phyloP scores from a whole-genome alignment of 2,797 vertebrate genomes.

The Chrosomus eos region DNA sequence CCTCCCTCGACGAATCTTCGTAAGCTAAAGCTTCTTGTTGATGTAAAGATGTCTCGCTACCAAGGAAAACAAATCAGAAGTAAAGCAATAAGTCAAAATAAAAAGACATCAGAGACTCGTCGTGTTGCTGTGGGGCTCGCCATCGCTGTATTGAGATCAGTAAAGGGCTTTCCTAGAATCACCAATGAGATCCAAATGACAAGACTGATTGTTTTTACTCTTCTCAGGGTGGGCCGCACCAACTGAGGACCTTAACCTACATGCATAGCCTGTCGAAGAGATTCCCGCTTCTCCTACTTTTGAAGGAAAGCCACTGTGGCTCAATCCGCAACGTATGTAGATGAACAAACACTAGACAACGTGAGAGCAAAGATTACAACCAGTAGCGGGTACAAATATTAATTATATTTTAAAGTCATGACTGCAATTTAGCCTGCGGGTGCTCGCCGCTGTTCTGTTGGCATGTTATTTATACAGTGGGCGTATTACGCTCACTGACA shows the following conservation, averaged over 20 bases:
- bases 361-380: conserved; percentile 64
- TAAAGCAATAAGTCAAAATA: conserved; percentile 68
- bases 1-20: conserved; percentile 63
- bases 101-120: conserved; percentile 64
- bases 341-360: conserved; percentile 32
- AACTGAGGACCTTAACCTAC: conserved; percentile 51
- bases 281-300: conserved; percentile 6
- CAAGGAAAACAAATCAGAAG: too few relatives aligned
- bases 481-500: conserved; percentile 66
- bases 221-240: conserved; percentile 43
- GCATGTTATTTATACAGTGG: conserved; percentile 74
- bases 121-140: conserved; percentile 59
- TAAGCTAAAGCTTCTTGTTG: conserved; percentile 63
- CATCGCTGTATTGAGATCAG: conserved; percentile 64
- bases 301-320: conserved; percentile 1
- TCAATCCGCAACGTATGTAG: conserved; percentile 13
- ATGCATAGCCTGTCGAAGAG: conserved; percentile 12
- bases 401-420: conserved; percentile 69
- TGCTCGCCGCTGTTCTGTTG: conserved; percentile 68
- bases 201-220: conserved; percentile 55
- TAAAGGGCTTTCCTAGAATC: conserved; percentile 60
- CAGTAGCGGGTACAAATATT: conserved; percentile 59
- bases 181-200: conserved; percentile 65
- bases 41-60: conserved; percentile 73
- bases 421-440: conserved; percentile 63